Percentiles rank a stretch among this genome's conserved stretches.
Conservation (phyloP, 2,113 vertebrate species). For the Anthoscopus minutus region DNA sequence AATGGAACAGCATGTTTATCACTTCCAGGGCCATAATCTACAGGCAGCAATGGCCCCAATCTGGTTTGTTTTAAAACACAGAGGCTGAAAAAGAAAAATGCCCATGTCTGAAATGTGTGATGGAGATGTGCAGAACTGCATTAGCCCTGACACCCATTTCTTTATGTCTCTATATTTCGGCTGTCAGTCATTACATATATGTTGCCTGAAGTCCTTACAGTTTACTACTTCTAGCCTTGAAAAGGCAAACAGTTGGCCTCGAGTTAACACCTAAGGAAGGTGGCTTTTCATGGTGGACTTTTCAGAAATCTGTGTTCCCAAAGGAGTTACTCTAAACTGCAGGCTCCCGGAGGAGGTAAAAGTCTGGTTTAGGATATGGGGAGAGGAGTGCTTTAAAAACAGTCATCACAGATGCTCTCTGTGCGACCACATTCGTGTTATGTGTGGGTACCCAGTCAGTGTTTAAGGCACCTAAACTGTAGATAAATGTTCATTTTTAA, state of each 20-base stretch:
- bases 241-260: slow-evolving; percentile 6
- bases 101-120: slow-evolving; percentile 28
- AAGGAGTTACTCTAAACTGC: not conserved
- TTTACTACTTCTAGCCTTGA: slow-evolving; percentile 6
- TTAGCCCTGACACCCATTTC: slow-evolving; percentile 39
- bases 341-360: not conserved
- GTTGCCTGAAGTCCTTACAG: slow-evolving; percentile 37
- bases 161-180: slow-evolving; percentile 59
- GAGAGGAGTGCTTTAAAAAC: not conserved
- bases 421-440: not conserved
- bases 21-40: slow-evolving; percentile 67
- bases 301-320: not conserved
- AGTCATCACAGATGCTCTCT: not conserved
- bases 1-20: slow-evolving; percentile 74
- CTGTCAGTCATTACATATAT: slow-evolving; percentile 54
- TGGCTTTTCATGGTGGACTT: not conserved
- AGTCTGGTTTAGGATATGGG: not conserved
- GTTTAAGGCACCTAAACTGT: not conserved
- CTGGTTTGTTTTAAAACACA: slow-evolving; percentile 61
- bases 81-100: slow-evolving; percentile 55
- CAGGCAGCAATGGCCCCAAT: slow-evolving; percentile 61
- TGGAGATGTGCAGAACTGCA: slow-evolving; percentile 45
- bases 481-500: slow-evolving; percentile 5
- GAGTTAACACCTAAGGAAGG: not conserved
- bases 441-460: not conserved